Evolutionary conservation across 2,113 vertebrate species (phyloP), one percentile per base, ranked within the genome.

Genomic region (Ia io): DNA sequence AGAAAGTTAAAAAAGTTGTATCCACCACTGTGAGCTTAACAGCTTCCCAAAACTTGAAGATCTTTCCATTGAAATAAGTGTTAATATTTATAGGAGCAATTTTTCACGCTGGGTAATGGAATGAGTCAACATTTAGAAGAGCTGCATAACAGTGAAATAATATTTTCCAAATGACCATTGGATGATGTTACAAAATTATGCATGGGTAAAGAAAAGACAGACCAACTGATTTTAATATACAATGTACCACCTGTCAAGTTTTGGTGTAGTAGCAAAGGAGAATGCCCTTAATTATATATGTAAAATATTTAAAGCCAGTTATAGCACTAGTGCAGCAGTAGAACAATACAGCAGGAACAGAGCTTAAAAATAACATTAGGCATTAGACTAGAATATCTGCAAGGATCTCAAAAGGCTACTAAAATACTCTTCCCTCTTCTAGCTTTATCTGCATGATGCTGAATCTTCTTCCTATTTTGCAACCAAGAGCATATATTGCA

Each of bases 41-140:
- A 56, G 35, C 16, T 28, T 85, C 61, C 71, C 28, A 44, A 80
- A 67, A 30, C 5, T 67, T 18, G 82, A 92, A 69, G 47, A 37
- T 11, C 53, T 84, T 91, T 59, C 37, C 91, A 9, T 44, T 70
- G 32, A 76, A 86, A 32, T 76, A 70, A 70, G 6, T 87, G 73
- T 32, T 73, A 70, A 86, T 73, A 89, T 56, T 94, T 65, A 42
- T 30, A 59, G 44, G 30, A 23, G 28, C 4, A 56, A 42, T 74
- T 63, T 76, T 87, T 94, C 56, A 30, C 84, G 16, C 25, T 47
- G 16, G 47, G 25, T 28, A 77, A 71, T 42, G 3, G 32, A 67
- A 56, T 94, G 71, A 90, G 44, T 88, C 71, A 87, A 89, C n/a
- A 59, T 61, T 73, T 25, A 63, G 13, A 76, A 93, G 56, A 65